phyloP scores from a whole-genome alignment of 2,888 invertebrate genomes.

The Nipponacmea schrenckii region DNA sequence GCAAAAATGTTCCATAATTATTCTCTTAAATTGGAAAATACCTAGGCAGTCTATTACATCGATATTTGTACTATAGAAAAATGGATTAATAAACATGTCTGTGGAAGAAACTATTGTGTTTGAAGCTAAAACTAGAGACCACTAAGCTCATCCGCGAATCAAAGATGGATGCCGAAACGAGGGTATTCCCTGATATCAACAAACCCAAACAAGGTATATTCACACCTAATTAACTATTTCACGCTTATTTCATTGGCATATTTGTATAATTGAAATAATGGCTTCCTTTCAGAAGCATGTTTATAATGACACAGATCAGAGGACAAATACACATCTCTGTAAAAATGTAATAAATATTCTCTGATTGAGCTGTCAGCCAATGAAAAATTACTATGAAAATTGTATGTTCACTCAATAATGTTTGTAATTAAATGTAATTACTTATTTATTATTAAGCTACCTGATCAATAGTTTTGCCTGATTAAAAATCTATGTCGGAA shows the following conservation, averaged over 20 bases:
- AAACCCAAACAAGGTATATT: constrained; percentile 36
- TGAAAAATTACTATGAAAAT: constrained; percentile 5
- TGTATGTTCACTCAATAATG: not conserved
- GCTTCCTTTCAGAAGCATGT: no score
- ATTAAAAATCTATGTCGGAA: no score
- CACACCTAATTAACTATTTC: constrained; percentile 8
- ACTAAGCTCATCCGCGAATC: constrained; percentile 55
- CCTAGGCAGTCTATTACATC: constrained; percentile 22
- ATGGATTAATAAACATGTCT: constrained; percentile 20
- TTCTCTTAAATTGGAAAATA: constrained; percentile 26
- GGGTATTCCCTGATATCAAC: constrained; percentile 50
- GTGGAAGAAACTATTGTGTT: constrained; percentile 30
- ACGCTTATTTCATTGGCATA: constrained; percentile 10
- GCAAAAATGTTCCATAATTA: constrained; percentile 26
- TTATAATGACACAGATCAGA: no score
- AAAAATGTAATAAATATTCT: not conserved
- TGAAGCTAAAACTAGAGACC: constrained; percentile 51
- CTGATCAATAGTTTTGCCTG: no score
- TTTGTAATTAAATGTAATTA: no score
- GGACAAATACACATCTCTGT: not conserved
- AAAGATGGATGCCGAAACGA: constrained; percentile 60
- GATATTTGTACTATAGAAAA: constrained; percentile 13
- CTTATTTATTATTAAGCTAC: no score
- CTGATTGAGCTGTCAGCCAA: not conserved
- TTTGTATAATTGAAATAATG: not conserved